These are phyloP conservation scores for Cotesia chilonis DNA, from an alignment of 1,140 invertebrate species.

Conservation along the genomic window DNA sequence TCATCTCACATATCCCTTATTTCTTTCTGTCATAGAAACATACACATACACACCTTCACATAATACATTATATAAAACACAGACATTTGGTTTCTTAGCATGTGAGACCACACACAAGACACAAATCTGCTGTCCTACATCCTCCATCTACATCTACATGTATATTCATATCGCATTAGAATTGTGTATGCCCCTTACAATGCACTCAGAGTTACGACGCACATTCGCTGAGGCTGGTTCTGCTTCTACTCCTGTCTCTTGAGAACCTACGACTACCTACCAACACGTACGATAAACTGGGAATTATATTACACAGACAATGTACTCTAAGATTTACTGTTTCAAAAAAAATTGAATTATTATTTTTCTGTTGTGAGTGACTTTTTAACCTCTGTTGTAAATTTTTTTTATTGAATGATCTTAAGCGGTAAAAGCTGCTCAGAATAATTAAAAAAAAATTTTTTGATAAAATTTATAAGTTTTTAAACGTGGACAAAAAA, in stretches of 20 bases:
- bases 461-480: too few species aligned
- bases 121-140: conserved; percentile 5
- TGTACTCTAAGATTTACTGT: conserved; percentile 48
- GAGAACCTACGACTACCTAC: too few species aligned
- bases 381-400: too few species aligned
- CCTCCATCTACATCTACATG: conserved; percentile 6
- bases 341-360: not conserved
- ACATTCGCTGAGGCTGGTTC: not conserved
- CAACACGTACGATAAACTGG: conserved; percentile 40
- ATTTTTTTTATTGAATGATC: too few species aligned
- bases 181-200: conserved; percentile 4
- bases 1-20: too few species aligned
- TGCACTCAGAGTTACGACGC: not conserved
- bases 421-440: too few species aligned
- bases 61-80: too few species aligned
- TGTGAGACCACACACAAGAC: not conserved
- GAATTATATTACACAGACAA: conserved; percentile 44
- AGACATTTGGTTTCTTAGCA: too few species aligned
- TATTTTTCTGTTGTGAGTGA: not conserved
- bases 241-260: conserved; percentile 3
- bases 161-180: conserved; percentile 15
- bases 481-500: too few species aligned
- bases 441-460: too few species aligned
- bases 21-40: too few species aligned
- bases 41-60: too few species aligned